Conservation (phyloP, 1,140 invertebrate genomes). For the Eumeta japonica region DNA sequence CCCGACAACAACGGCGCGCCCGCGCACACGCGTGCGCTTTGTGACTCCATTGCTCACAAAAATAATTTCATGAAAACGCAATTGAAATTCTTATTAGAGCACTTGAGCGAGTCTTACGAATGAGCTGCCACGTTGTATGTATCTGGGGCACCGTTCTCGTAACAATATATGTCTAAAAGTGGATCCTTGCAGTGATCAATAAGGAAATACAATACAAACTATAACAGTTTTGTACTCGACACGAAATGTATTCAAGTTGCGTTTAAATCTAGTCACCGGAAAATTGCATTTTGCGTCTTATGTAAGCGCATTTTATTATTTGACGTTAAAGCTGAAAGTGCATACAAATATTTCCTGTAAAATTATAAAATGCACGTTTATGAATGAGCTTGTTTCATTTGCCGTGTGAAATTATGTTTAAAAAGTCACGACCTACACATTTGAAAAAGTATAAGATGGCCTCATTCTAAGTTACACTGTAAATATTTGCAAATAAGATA, state of each 20-base stretch:
- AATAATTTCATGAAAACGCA: slow-evolving; percentile 53
- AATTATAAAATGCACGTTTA: too few relatives aligned
- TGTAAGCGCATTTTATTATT: too few relatives aligned
- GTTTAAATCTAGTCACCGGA: slow-evolving; percentile 59
- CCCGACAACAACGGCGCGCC: slow-evolving; percentile 44
- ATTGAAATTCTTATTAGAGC: slow-evolving; percentile 60
- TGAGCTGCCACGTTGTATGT: slow-evolving; percentile 29
- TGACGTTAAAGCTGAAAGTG: too few relatives aligned
- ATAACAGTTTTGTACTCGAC: slow-evolving; percentile 52
- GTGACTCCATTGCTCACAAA: slow-evolving; percentile 51
- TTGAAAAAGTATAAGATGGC: too few relatives aligned
- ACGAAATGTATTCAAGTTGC: slow-evolving; percentile 47
- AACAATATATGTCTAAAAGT: slow-evolving; percentile 44
- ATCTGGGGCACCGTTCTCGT: slow-evolving; percentile 46
- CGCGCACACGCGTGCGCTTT: slow-evolving; percentile 45
- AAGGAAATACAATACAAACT: slow-evolving; percentile 33
- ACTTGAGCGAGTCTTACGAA: slow-evolving; percentile 62
- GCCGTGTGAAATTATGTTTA: too few relatives aligned
- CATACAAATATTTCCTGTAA: too few relatives aligned
- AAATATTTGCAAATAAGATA: too few relatives aligned
- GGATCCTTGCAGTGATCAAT: slow-evolving; percentile 60
- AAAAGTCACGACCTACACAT: too few relatives aligned
- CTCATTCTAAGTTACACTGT: too few relatives aligned
- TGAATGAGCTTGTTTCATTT: too few relatives aligned
- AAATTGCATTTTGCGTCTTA: too few relatives aligned